Base-by-base conservation (phyloP, 2,888 invertebrate species). In the Aphodius granarius region DNA sequence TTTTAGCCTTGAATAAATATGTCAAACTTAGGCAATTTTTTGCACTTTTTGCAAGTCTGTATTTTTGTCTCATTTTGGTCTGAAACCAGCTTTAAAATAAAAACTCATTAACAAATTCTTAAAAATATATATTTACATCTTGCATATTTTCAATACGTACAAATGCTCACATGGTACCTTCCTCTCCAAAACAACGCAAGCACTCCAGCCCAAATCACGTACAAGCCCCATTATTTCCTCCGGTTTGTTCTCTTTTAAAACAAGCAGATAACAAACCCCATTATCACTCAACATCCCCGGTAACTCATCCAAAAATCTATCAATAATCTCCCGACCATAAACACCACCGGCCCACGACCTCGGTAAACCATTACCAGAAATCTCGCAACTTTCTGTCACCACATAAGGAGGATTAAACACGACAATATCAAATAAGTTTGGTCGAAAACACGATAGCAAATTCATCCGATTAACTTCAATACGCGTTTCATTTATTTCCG, bases 391-490 rank as follows among this genome's bases (percentile, higher is more conserved):
- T 6, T 92, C 91, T 0, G 98, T 98, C 0, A 96, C 94, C 64
- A 99, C 99, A 89, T 99, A 99, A 0, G 99, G 99, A 0, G 99
- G 99, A 90, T 99, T 99, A 84, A 98, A 99, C 73, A 99, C 85
- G 74, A 99, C 89, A 19, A 99, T 82, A 90, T 99, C 99, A 81
- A 98, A 92, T 18, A 89, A 83, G 71, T 89, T 87, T 75, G 87
- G 84, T 22, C 86, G 85, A 74, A 97, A 88, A 78, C 90, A 88
- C 80, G 86, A 86, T 3, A 89, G 86, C 71, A 96, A 88, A 86
- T 94, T 91, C 89, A 92, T 93, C 77, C 89, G 90, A 5, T 94
- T 81, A 15, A 90, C 85, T 78, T 95, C 93, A 19, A 95, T 83
- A 17, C 84, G 80, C 1, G 92, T 90, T 4, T 88, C 88, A 87